Conservation (phyloP, 2,888 invertebrate genomes). For the Lycocerus yunnanus region DNA sequence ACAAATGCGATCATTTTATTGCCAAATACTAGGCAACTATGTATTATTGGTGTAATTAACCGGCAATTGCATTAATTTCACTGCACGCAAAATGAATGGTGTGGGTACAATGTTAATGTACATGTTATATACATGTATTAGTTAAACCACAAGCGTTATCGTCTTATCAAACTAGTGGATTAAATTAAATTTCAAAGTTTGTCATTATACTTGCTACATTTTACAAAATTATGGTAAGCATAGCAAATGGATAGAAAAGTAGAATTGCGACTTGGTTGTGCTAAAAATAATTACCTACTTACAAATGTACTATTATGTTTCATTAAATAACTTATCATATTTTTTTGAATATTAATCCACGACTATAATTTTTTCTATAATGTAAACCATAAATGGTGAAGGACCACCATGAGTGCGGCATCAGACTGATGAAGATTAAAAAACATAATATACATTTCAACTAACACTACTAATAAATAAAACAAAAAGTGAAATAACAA, state of each 20-base stretch:
- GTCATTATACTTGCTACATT: too few species aligned
- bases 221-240: not conserved
- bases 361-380: constrained; percentile 46
- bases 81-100: not conserved
- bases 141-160: not conserved
- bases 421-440: constrained; percentile 40
- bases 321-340: constrained; percentile 24
- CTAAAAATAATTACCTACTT: not conserved
- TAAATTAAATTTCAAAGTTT: not conserved
- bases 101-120: not conserved
- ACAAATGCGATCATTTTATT: not conserved
- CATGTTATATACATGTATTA: too few species aligned
- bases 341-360: constrained; percentile 23
- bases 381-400: constrained; percentile 49
- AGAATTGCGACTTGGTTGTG: not conserved
- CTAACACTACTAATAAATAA: constrained; percentile 20
- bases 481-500: constrained; percentile 35
- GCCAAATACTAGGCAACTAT: not conserved
- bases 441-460: constrained; percentile 40
- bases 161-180: not conserved
- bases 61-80: not conserved
- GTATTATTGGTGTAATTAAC: not conserved
- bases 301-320: not conserved
- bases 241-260: not conserved
- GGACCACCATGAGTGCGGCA: constrained; percentile 48